Percentiles rank a stretch among this genome's conserved stretches.
Evolutionary conservation across 92 coral and sea anemone genomes (phyloP).

Genomic region (Bergia sp.): DNA sequence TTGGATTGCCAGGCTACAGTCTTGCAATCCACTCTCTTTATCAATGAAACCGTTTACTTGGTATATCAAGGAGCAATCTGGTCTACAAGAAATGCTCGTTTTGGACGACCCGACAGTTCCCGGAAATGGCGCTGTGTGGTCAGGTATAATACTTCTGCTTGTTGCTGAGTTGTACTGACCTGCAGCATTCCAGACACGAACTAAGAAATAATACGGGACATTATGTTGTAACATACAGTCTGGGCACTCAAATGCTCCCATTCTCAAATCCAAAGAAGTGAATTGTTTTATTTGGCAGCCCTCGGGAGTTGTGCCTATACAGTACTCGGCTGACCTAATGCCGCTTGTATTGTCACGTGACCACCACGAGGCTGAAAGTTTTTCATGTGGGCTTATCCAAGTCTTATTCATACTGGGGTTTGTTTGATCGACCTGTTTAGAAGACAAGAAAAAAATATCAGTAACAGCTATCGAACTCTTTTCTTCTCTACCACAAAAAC

Average conservation of each 20-base stretch:
- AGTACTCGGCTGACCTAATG: conserved; percentile 75
- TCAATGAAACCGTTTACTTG: conserved; percentile 71
- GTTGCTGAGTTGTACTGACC: conserved; percentile 65
- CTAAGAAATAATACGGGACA: conserved; percentile 71
- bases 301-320: conserved; percentile 75
- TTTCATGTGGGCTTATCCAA: conserved; percentile 70
- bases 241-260: conserved; percentile 67
- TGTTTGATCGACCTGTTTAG: conserved; percentile 53
- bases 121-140: conserved; percentile 72
- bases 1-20: conserved; percentile 69
- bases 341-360: conserved; percentile 81
- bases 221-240: conserved; percentile 72
- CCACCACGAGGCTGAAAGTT: conserved; percentile 73
- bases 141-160: conserved; percentile 65
- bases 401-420: conserved; percentile 45
- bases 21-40: conserved; percentile 76
- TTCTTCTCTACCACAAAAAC: neutral
- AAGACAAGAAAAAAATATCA: neutral
- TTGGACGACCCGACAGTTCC: conserved; percentile 57
- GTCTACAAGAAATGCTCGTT: conserved; percentile 62
- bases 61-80: conserved; percentile 65
- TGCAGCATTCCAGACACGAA: conserved; percentile 90
- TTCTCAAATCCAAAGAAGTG: conserved; percentile 56
- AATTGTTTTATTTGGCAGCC: conserved; percentile 84
- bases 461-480: neutral